Conservation (phyloP, 2,113 vertebrate species). For the Lonchura striata region DNA sequence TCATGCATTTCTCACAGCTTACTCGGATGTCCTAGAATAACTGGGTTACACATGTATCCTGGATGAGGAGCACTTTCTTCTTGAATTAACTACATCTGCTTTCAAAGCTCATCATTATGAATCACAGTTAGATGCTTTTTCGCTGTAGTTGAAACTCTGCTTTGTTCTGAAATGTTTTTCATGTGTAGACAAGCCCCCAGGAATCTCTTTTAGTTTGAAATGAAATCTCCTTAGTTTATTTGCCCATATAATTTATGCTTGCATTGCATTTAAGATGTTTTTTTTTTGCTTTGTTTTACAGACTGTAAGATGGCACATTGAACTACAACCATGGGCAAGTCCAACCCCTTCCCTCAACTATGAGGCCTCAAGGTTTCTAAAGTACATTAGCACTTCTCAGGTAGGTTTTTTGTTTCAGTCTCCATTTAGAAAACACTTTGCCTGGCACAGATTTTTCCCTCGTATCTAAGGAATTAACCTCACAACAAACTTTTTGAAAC, state of each 20-base stretch:
- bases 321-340: slow-evolving; percentile 88
- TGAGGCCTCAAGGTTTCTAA: slow-evolving; percentile 88
- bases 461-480: not conserved
- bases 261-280: not conserved
- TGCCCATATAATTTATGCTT: not conserved
- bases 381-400: slow-evolving; percentile 88
- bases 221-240: not conserved
- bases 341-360: slow-evolving; percentile 80
- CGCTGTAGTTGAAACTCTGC: not conserved
- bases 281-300: slow-evolving; percentile 59
- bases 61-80: not conserved
- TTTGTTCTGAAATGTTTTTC: slow-evolving; percentile 6
- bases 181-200: not conserved
- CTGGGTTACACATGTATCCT: not conserved
- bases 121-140: not conserved
- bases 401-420: slow-evolving; percentile 59
- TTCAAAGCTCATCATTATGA: not conserved
- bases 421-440: not conserved
- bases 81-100: not conserved
- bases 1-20: not conserved
- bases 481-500: not conserved
- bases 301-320: slow-evolving; percentile 86
- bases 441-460: not conserved
- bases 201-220: not conserved
- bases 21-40: not conserved